A percentile compares a stretch with the other conserved stretches of the same genome.
Evolutionary conservation across 2,888 invertebrate genomes (phyloP).

Genomic region (Synanthedon myopaeformis): DNA sequence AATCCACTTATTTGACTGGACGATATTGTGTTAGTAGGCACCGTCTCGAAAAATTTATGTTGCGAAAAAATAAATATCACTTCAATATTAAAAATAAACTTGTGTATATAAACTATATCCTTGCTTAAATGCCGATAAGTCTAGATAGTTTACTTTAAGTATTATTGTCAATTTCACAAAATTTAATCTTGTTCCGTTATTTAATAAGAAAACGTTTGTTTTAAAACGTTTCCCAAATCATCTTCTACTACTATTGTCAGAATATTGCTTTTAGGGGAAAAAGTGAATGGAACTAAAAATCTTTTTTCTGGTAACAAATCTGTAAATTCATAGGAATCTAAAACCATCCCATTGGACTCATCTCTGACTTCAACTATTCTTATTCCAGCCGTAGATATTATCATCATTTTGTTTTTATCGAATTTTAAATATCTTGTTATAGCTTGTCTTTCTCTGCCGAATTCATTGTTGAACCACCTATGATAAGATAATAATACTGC

Average conservation of each 20-base stretch:
- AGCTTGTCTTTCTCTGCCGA: conserved; percentile 65
- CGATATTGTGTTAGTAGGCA: no score
- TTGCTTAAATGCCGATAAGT: conserved; percentile 6
- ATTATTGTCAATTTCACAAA: conserved; percentile 49
- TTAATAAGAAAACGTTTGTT: conserved; percentile 71
- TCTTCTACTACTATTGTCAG: conserved; percentile 76
- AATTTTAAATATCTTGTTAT: conserved; percentile 65
- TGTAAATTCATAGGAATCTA: conserved; percentile 74
- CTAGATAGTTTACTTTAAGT: conserved; percentile 10
- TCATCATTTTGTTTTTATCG: conserved; percentile 70
- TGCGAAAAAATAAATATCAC: no score
- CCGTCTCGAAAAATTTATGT: no score
- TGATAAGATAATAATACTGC: conserved; percentile 75
- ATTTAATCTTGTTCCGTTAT: conserved; percentile 10
- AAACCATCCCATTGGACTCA: conserved; percentile 71
- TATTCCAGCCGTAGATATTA: conserved; percentile 73
- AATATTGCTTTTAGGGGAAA: conserved; percentile 56
- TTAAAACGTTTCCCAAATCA: conserved; percentile 75
- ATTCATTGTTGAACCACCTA: conserved; percentile 70
- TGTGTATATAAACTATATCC: background rate
- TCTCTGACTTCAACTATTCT: conserved; percentile 76
- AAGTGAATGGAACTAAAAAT: conserved; percentile 68
- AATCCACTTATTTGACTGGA: no score
- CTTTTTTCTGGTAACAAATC: conserved; percentile 69
- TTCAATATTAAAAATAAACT: no score